Evolutionary conservation across 1,140 invertebrate genomes (phyloP).

Genomic region (Penaeus vannamei): DNA sequence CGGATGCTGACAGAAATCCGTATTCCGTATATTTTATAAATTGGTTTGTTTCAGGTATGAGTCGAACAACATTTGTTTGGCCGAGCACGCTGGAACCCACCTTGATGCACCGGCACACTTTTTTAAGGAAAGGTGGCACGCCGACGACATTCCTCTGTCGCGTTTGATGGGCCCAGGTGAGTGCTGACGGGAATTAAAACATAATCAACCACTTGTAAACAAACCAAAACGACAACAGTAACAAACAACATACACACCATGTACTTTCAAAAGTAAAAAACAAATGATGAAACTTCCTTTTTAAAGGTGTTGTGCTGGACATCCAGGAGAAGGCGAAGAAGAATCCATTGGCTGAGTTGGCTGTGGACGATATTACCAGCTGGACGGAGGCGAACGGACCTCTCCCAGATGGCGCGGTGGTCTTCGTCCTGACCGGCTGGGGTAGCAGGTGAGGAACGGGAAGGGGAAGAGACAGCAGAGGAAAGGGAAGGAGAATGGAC

Average conservation of each 20-base stretch:
- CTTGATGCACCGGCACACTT: slow-evolving; percentile 81
- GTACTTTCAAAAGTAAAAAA: too few species aligned
- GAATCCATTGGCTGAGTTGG: slow-evolving; percentile 69
- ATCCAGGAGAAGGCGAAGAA: slow-evolving; percentile 72
- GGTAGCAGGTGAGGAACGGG: slow-evolving; percentile 69
- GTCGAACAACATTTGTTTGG: slow-evolving; percentile 75
- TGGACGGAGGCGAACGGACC: slow-evolving; percentile 73
- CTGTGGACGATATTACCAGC: slow-evolving; percentile 70
- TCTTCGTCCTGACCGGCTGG: slow-evolving; percentile 77
- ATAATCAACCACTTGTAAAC: too few species aligned
- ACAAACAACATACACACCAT: too few species aligned
- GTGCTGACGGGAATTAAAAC: too few species aligned
- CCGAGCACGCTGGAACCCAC: slow-evolving; percentile 80
- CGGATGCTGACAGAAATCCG: too few species aligned
- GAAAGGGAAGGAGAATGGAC: too few species aligned
- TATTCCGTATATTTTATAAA: too few species aligned
- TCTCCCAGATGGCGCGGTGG: slow-evolving; percentile 71
- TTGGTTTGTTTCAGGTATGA: slow-evolving; percentile 73
- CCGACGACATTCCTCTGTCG: slow-evolving; percentile 77
- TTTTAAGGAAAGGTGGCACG: slow-evolving; percentile 73
- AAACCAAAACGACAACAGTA: too few species aligned
- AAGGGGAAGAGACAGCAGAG: too few species aligned
- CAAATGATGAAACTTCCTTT: too few species aligned
- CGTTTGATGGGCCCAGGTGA: slow-evolving; percentile 75
- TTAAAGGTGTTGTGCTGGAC: slow-evolving; percentile 76